These are phyloP conservation scores for Diadophis punctatus DNA, from an alignment of 2,113 vertebrate genomes.

Conservation along the genomic window DNA sequence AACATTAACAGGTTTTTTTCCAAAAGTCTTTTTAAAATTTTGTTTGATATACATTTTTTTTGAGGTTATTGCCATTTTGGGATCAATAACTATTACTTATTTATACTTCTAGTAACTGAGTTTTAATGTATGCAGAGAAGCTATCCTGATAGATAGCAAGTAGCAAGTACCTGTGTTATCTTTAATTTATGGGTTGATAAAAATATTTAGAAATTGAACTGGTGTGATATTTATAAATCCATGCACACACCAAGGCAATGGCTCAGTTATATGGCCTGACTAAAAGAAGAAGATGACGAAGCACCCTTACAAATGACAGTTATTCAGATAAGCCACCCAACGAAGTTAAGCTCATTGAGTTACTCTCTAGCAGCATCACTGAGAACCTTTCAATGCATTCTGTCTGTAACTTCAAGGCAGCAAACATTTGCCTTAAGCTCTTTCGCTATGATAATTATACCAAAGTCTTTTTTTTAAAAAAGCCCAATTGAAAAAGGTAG, in stretches of 20 bases:
- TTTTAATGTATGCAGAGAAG: conserved; percentile 63
- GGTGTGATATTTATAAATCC: not conserved
- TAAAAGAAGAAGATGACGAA: rapidly evolving
- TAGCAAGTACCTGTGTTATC: conserved; percentile 42
- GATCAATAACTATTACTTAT: conserved; percentile 61
- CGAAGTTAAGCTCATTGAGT: not conserved
- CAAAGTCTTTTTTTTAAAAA: not conserved
- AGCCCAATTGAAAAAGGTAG: not conserved
- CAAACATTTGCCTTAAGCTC: not conserved
- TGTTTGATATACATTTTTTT: conserved; percentile 57
- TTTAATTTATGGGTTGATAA: conserved; percentile 44
- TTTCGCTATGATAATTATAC: not conserved
- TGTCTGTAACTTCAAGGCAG: not conserved
- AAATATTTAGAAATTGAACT: conserved; percentile 43
- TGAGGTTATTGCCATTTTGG: conserved; percentile 48
- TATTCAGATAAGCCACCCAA: not conserved
- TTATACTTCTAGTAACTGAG: conserved; percentile 63
- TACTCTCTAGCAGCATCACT: not conserved
- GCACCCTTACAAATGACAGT: not conserved
- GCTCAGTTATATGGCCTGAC: not conserved
- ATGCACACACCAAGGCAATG: not conserved
- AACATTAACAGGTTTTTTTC: conserved; percentile 4
- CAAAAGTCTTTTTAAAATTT: conserved; percentile 36
- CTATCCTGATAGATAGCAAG: conserved; percentile 40
- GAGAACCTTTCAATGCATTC: not conserved